Evolutionary conservation across 2,797 vertebrate species (phyloP).

Genomic region (Takifugu rubripes): DNA sequence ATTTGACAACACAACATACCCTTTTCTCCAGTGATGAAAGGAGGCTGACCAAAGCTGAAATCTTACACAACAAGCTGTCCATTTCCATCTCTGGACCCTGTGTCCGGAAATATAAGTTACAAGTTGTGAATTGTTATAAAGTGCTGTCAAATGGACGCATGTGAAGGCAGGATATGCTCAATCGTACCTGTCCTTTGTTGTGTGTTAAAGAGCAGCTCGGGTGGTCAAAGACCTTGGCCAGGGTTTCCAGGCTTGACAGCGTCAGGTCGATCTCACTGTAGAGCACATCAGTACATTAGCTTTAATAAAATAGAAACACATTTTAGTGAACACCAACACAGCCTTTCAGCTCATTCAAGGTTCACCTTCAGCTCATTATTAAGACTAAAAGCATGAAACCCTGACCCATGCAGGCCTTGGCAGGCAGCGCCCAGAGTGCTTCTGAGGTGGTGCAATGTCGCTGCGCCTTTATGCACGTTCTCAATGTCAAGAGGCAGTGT

Average conservation of each 20-base stretch:
- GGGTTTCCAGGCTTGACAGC: slow-evolving; percentile 78
- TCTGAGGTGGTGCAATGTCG: slow-evolving; percentile 72
- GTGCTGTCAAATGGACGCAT: neutral
- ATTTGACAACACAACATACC: slow-evolving; percentile 48
- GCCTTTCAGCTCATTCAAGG: neutral
- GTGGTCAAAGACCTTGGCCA: slow-evolving; percentile 82
- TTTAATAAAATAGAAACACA: neutral
- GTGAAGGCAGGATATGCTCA: neutral
- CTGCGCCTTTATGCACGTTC: slow-evolving; percentile 73
- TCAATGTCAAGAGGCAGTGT: slow-evolving; percentile 79
- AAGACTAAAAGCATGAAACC: neutral
- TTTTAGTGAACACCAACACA: neutral
- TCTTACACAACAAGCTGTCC: slow-evolving; percentile 80
- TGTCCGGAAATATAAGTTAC: slow-evolving; percentile 36
- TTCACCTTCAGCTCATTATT: neutral
- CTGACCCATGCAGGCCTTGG: slow-evolving; percentile 76
- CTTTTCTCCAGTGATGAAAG: slow-evolving; percentile 84
- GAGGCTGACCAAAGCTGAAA: slow-evolving; percentile 80
- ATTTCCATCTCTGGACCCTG: slow-evolving; percentile 75
- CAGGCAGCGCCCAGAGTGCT: slow-evolving; percentile 69
- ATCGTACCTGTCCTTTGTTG: slow-evolving; percentile 70
- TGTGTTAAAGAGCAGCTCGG: slow-evolving; percentile 65
- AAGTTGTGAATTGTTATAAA: neutral
- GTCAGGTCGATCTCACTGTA: slow-evolving; percentile 81
- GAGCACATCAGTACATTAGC: slow-evolving; percentile 14